Base-by-base conservation (phyloP, 2,888 invertebrate genomes). In the Alloplasta piceator region DNA sequence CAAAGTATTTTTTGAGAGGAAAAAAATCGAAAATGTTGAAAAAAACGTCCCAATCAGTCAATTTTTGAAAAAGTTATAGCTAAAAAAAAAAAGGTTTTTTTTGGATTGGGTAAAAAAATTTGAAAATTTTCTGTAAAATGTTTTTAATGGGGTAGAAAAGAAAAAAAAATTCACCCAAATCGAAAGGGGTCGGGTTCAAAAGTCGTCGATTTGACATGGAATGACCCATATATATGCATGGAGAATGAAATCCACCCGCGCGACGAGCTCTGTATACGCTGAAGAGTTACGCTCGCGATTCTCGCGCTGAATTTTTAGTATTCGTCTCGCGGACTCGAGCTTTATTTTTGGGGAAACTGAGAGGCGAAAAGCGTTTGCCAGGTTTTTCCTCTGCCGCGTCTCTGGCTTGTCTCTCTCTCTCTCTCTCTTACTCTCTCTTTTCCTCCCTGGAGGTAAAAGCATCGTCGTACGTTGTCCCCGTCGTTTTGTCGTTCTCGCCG, bases 311-410 rank as follows among this genome's bases (percentile, higher is more conserved):
- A 68, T 75, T 75, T 78, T 81, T 81, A 64, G 77, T 78, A 81
- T 81, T 81, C 81, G 81, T 67, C 70, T 70, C 74, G 74, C 70
- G 61, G 64, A 70, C 70, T 60, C 74, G 64, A 78, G 81, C 77
- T 81, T 81, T 81, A 78, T 71, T 81, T 78, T 52, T 64, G 77
- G 70, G 36, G 61, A 60, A 48, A 26, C 55, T 43, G 60, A 43
- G 77, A n/a, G 77, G 43, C 60, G 60, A 74, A 68, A 68, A 77
- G 76, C 68, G 50, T 48, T 70, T 39, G 50, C 75, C 80, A 58
- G 52, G 66, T 55, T 71, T 72, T 71, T 50, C 39, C 58, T 39
- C 39, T 58, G 38, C 39, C 12, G 38, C 39, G 26, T 39, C 61
- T 63, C 26, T 26, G 7, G 12, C 16, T 26, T 26, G 16, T 46